Base-by-base conservation (phyloP, 1,140 invertebrate genomes). In the Ladona fulva region DNA sequence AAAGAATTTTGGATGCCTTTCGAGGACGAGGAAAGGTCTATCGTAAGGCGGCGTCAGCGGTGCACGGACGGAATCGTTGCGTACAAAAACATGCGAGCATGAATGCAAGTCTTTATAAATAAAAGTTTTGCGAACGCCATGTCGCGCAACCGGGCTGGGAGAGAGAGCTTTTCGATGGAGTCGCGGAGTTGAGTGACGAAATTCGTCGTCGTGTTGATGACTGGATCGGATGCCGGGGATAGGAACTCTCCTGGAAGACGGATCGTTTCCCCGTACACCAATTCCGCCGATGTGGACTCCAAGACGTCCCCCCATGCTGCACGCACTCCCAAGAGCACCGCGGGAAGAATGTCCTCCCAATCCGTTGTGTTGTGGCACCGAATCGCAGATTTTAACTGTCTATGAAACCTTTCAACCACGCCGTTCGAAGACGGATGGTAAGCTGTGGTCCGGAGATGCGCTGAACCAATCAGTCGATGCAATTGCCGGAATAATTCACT, bases 1-100 rank as follows among this genome's bases (percentile, higher is more conserved):
- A 8, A 37, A 37, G 29, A 37, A 37, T 8, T 37, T 37, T 8
- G 29, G 29, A 37, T 37, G 29, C 29, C 29, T 37, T 37, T 37
- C 29, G 1, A 37, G 3, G 8, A 37, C 29, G 8, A 37, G 8
- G 8, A 37, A 37, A 8, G 29, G 29, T 37, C 29, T 8, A 8
- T 37, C 29, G 29, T 80, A 80, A 8, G 77, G 79, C 73, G 82
- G 81, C 79, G 84, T 80, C n/a, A 85, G 80, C 6, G 84, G 80
- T 24, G 24, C 74, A 19, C 82, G 79, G 0, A 84, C 82, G 19
- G 79, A 79, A 73, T 84, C 84, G 75, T 81, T 79, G 3, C 85
- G 81, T 10, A 85, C n/a, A n/a, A n/a, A 8, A 8, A 85, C 84
- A 75, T 82, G 82, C 29, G 80, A 77, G 24, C 74, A 79, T 0